phyloP scores from a whole-genome alignment of 92 coral and sea anemone species.

The Siderastrea radians region DNA sequence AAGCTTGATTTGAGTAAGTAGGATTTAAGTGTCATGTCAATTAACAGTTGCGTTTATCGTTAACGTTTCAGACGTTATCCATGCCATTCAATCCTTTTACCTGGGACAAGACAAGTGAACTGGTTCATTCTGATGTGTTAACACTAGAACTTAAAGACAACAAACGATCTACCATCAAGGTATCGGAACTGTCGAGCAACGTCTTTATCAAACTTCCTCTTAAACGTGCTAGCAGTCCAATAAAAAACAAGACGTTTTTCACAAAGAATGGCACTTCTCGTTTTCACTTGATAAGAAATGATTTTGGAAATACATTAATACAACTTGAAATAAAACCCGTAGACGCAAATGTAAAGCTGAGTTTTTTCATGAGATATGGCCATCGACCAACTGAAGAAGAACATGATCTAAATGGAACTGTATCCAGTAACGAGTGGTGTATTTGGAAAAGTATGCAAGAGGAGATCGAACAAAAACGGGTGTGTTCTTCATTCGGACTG shows the following conservation, averaged over 20 bases:
- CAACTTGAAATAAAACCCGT: slow-evolving; percentile 31
- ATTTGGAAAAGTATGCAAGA: not conserved
- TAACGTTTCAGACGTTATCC: slow-evolving; percentile 32
- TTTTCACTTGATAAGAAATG: slow-evolving; percentile 3
- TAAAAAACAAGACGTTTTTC: not conserved
- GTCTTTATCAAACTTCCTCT: slow-evolving; percentile 52
- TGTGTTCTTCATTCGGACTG: not conserved
- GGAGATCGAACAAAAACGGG: not conserved
- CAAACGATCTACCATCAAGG: slow-evolving; percentile 14
- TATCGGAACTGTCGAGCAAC: slow-evolving; percentile 38
- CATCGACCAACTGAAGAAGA: slow-evolving; percentile 41
- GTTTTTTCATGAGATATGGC: slow-evolving; percentile 14
- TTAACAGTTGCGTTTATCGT: not conserved
- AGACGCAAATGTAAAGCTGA: not conserved
- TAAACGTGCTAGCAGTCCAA: not conserved
- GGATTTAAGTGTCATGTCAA: too few relatives aligned
- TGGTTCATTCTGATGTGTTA: slow-evolving; percentile 41
- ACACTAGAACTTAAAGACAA: slow-evolving; percentile 47
- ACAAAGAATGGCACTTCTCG: slow-evolving; percentile 24
- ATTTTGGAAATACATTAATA: slow-evolving; percentile 10
- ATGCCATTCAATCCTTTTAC: slow-evolving; percentile 60
- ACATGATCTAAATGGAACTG: slow-evolving; percentile 28
- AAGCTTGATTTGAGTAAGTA: too few relatives aligned
- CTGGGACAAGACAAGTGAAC: slow-evolving; percentile 48
- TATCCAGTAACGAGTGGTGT: not conserved